Evolutionary conservation across 64 coral and sea anemone species (phyloP).

Genomic region (Montipora cactus): DNA sequence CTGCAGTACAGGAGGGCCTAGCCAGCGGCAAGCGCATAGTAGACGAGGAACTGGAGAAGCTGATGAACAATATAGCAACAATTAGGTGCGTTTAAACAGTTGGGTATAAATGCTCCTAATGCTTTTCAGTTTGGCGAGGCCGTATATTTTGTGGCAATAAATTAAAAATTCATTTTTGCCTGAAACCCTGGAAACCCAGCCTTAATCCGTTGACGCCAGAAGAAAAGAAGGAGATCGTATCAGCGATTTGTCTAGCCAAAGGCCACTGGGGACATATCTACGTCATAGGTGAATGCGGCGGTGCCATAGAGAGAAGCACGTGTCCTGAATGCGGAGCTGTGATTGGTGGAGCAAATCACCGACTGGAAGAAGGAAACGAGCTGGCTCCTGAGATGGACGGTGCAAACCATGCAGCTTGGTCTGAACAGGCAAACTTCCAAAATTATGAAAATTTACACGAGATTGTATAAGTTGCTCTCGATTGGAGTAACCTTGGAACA

Average conservation of each 20-base stretch:
- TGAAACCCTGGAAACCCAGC: not conserved
- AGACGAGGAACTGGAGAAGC: not conserved
- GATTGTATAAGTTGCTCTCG: too few relatives aligned
- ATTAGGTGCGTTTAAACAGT: not conserved
- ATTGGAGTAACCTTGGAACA: too few relatives aligned
- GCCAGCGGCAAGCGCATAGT: slow-evolving; percentile 11
- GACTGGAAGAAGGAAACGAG: slow-evolving; percentile 63
- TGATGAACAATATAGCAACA: not conserved
- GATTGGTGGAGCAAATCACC: slow-evolving; percentile 78
- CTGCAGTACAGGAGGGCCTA: not conserved
- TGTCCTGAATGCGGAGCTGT: slow-evolving; percentile 83
- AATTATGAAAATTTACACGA: slow-evolving; percentile 53
- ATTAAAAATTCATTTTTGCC: too few relatives aligned
- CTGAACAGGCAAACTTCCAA: slow-evolving; percentile 85
- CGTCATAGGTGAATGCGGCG: slow-evolving; percentile 84
- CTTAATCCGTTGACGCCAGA: slow-evolving; percentile 57
- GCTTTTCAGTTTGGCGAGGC: too few relatives aligned
- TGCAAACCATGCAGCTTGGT: slow-evolving; percentile 81
- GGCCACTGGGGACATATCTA: slow-evolving; percentile 97
- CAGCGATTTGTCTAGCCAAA: slow-evolving; percentile 64
- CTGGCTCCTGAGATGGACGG: slow-evolving; percentile 92
- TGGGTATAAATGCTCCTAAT: too few relatives aligned
- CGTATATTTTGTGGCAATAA: too few relatives aligned
- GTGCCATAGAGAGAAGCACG: slow-evolving; percentile 75
- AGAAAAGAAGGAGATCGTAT: slow-evolving; percentile 77